These are phyloP conservation scores for Microctenopoma steveboyesi DNA, from an alignment of 2,797 vertebrate species.

Conservation along the genomic window DNA sequence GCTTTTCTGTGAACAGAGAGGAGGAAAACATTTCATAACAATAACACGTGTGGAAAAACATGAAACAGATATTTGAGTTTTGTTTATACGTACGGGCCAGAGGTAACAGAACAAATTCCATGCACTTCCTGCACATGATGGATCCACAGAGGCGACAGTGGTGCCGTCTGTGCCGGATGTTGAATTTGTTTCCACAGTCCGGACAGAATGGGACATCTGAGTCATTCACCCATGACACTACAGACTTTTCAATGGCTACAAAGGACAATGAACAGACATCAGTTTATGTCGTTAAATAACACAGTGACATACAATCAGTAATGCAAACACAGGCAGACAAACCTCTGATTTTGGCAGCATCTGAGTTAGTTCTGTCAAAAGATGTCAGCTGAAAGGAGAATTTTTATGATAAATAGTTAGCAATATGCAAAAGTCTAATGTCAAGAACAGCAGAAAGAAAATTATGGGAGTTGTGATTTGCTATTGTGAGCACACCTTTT, in stretches of 20 bases:
- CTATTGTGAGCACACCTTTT: slow-evolving; percentile 87
- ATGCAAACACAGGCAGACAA: slow-evolving; percentile 30
- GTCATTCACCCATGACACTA: slow-evolving; percentile 97
- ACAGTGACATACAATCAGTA: neutral
- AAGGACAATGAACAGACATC: slow-evolving; percentile 5
- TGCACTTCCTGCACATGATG: slow-evolving; percentile 97
- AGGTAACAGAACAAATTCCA: slow-evolving; percentile 90
- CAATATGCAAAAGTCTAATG: neutral
- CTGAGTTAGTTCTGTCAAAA: slow-evolving; percentile 92
- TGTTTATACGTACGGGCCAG: slow-evolving; percentile 88
- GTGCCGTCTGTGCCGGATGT: slow-evolving; percentile 93
- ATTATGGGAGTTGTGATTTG: neutral
- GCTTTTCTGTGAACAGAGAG: slow-evolving; percentile 84
- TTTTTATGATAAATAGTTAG: slow-evolving; percentile 23
- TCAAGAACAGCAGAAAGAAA: neutral
- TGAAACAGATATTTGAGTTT: neutral
- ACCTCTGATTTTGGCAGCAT: slow-evolving; percentile 96
- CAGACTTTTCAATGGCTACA: slow-evolving; percentile 93
- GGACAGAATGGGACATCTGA: slow-evolving; percentile 98
- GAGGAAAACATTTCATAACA: neutral
- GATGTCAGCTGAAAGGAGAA: slow-evolving; percentile 89
- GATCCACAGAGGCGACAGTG: slow-evolving; percentile 98
- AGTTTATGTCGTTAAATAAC: neutral
- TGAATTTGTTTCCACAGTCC: slow-evolving; percentile 96
- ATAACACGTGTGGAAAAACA: neutral